Percentiles rank a stretch among this genome's conserved stretches.
Conservation (phyloP, 2,888 invertebrate species). For the Boloria selene region DNA sequence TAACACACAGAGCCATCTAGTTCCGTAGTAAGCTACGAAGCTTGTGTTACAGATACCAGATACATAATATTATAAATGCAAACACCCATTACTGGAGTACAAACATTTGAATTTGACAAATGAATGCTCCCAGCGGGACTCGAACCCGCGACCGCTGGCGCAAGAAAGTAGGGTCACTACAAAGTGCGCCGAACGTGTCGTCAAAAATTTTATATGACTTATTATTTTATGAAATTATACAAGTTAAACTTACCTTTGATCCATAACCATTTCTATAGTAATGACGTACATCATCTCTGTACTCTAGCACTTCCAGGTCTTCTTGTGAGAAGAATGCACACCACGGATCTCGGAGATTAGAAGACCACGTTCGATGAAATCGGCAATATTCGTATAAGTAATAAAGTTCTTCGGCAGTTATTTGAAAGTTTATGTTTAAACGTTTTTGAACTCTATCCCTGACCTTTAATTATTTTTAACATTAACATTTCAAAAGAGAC, state of each 20-base stretch:
- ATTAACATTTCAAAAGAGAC: background rate
- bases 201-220: too few species aligned
- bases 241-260: slow-evolving; percentile 55
- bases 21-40: too few species aligned
- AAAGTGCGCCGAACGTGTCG: too few species aligned
- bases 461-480: slow-evolving; percentile 50
- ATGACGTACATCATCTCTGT: slow-evolving; percentile 88
- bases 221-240: too few species aligned
- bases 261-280: slow-evolving; percentile 83
- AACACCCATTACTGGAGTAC: too few species aligned
- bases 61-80: too few species aligned
- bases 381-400: slow-evolving; percentile 90
- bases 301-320: slow-evolving; percentile 88
- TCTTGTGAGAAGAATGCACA: slow-evolving; percentile 86
- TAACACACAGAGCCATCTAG: too few species aligned
- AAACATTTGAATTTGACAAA: too few species aligned
- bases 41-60: too few species aligned
- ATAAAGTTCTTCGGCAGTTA: slow-evolving; percentile 72
- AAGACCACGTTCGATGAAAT: slow-evolving; percentile 86
- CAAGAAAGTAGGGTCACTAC: too few species aligned
- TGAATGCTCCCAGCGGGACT: too few species aligned
- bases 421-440: slow-evolving; percentile 67
- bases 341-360: slow-evolving; percentile 84
- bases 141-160: too few species aligned
- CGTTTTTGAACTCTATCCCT: slow-evolving; percentile 73